These are phyloP conservation scores for Aricia agestis DNA, from an alignment of 1,140 invertebrate species.

Conservation along the genomic window DNA sequence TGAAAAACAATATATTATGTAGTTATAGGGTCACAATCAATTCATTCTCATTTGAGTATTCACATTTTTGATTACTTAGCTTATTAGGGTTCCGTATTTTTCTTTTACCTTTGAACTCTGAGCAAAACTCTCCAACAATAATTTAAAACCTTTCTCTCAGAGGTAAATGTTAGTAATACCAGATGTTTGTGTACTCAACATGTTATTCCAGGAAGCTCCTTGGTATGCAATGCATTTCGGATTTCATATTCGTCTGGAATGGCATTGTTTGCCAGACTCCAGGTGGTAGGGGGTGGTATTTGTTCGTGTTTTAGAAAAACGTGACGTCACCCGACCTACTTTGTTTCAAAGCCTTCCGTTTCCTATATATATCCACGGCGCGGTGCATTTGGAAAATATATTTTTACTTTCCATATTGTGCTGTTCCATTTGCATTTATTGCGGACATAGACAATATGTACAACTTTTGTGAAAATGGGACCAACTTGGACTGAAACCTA, in stretches of 20 bases:
- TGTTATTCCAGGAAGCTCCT: not conserved
- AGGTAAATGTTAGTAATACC: no score
- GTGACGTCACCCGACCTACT: not conserved
- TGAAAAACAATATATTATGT: not conserved
- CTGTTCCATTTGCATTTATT: no score
- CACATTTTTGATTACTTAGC: no score
- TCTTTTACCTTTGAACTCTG: no score
- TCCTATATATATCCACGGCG: not conserved
- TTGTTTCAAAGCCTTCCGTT: constrained; percentile 6
- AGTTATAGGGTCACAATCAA: no score
- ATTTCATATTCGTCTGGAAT: not conserved
- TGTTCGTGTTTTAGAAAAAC: constrained; percentile 5
- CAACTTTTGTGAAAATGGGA: no score
- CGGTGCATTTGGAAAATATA: constrained; percentile 5
- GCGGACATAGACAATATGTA: no score
- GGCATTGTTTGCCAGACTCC: constrained; percentile 23
- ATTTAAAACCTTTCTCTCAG: no score
- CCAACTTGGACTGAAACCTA: no score
- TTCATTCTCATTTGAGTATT: no score
- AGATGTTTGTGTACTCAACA: not conserved
- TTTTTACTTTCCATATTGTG: not conserved
- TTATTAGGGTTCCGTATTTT: no score
- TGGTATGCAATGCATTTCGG: not conserved
- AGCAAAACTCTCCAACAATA: no score
- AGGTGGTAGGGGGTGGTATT: constrained; percentile 12